Evolutionary conservation across 1,140 invertebrate genomes (phyloP).

Genomic region (Acromyrmex heyeri): DNA sequence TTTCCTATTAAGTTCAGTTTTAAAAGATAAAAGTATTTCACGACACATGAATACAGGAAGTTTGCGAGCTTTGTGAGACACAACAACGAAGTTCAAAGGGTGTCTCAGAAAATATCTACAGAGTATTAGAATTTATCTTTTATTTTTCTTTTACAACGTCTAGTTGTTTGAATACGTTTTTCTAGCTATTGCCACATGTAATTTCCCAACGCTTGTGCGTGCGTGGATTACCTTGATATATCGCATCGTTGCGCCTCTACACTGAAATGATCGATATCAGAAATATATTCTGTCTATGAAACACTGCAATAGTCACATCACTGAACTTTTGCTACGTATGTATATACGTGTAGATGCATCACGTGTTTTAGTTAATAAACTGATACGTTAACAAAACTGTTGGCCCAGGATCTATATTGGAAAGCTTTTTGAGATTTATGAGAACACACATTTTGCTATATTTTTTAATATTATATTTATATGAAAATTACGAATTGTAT

Average conservation of each 20-base stretch:
- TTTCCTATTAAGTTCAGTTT: slow-evolving; percentile 4
- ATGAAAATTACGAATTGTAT: background rate
- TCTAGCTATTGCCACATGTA: background rate
- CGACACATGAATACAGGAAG: background rate
- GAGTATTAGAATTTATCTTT: slow-evolving; percentile 3
- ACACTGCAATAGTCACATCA: slow-evolving; percentile 31
- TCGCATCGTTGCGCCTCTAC: slow-evolving; percentile 3
- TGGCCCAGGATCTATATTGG: background rate
- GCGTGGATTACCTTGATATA: slow-evolving; percentile 58
- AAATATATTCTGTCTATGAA: slow-evolving; percentile 66
- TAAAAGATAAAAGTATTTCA: background rate
- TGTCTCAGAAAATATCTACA: background rate
- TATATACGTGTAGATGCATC: background rate
- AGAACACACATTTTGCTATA: background rate
- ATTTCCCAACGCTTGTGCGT: slow-evolving; percentile 64
- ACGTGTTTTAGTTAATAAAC: background rate
- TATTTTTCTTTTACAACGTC: background rate
- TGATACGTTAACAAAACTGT: background rate
- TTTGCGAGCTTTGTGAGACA: background rate
- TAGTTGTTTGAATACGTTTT: background rate
- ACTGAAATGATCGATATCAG: slow-evolving; percentile 63
- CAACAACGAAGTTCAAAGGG: background rate
- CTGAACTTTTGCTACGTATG: slow-evolving; percentile 61
- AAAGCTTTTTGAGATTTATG: background rate
- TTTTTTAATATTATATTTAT: slow-evolving; percentile 1